Evolutionary conservation across 2,888 invertebrate genomes (phyloP).

Genomic region (Amphipyra tragopoginis): DNA sequence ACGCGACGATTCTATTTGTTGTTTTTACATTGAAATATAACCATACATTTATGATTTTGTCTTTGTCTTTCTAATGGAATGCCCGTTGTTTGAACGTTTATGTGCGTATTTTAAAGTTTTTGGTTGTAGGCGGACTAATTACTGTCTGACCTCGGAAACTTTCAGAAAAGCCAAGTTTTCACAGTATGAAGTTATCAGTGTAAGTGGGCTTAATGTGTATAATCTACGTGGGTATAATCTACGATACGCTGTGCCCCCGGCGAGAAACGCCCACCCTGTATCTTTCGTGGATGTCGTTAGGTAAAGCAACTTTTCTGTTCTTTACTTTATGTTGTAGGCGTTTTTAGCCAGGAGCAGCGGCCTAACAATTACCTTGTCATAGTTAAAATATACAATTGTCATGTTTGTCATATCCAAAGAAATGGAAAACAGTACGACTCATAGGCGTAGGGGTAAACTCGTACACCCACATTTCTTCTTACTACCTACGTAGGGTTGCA

Average conservation of each 20-base stretch:
- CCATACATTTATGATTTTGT: too few species aligned
- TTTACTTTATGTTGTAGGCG: constrained; percentile 9
- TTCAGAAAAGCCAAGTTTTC: constrained; percentile 21
- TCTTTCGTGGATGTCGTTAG: neutral
- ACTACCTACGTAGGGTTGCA: too few species aligned
- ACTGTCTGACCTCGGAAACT: constrained; percentile 10
- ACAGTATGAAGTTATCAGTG: constrained; percentile 23
- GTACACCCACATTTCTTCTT: constrained; percentile 10
- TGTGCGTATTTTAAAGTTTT: neutral
- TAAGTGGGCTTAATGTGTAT: constrained; percentile 15
- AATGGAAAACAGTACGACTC: neutral
- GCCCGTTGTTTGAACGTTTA: neutral
- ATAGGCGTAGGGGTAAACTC: neutral
- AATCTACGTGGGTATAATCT: constrained; percentile 24
- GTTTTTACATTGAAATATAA: too few species aligned
- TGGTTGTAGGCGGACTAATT: constrained; percentile 4
- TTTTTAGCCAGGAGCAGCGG: constrained; percentile 10
- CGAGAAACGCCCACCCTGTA: constrained; percentile 13
- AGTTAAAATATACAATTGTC: constrained; percentile 27
- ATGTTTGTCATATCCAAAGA: constrained; percentile 1
- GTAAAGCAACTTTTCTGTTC: constrained; percentile 6
- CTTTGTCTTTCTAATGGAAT: too few species aligned
- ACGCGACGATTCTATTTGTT: neutral
- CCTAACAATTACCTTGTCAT: constrained; percentile 4
- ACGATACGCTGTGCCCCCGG: constrained; percentile 17